A percentile compares a stretch with the other conserved stretches of the same genome.
Conservation (phyloP, 2,888 invertebrate species). For the Kryphioiulus occultus region DNA sequence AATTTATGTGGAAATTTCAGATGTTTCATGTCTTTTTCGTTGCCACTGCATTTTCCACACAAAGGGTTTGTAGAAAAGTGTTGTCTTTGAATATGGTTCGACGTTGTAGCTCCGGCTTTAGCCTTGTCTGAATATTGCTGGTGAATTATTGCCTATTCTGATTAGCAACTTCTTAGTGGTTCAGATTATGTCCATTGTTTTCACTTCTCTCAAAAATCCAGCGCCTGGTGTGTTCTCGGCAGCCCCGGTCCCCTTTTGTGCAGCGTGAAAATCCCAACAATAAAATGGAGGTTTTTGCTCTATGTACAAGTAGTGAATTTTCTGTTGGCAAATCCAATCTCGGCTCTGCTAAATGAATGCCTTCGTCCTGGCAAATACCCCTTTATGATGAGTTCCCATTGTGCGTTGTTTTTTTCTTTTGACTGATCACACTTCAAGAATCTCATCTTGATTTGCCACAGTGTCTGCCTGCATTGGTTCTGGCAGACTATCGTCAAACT, state of each 20-base stretch:
- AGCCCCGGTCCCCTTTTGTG: background rate
- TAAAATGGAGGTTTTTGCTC: background rate
- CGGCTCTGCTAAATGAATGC: background rate
- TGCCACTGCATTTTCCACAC: background rate
- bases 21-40: background rate
- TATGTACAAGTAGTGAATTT: background rate
- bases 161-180: background rate
- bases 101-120: background rate
- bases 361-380: background rate
- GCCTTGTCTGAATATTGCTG: background rate
- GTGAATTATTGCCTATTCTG: background rate
- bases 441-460: constrained; percentile 48
- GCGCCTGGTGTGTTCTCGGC: background rate
- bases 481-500: constrained; percentile 45
- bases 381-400: constrained; percentile 3
- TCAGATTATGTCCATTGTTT: background rate
- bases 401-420: background rate
- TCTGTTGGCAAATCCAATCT: background rate
- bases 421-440: constrained; percentile 46
- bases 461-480: constrained; percentile 41
- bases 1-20: background rate
- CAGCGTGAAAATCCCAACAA: background rate
- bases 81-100: background rate
- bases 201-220: background rate
- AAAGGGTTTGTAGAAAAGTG: background rate